Base-by-base conservation (phyloP, 92 coral and sea anemone genomes). In the Parazoanthus swiftii region DNA sequence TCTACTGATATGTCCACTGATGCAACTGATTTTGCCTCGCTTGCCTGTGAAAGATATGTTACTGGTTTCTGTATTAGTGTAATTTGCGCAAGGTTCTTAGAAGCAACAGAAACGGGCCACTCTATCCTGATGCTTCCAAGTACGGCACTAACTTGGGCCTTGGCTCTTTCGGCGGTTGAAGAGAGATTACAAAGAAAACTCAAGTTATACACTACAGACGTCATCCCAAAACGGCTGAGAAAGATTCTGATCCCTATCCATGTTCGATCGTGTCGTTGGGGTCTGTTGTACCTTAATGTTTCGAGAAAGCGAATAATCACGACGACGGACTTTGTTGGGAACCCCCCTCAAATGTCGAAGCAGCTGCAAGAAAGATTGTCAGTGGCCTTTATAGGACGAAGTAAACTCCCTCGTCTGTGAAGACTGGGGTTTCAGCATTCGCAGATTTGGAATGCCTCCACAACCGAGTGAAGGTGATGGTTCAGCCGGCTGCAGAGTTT, bases 311-410 rank as follows among this genome's bases (percentile, higher is more conserved):
- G 23, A 39, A 5, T 86, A 20, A 38, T 15, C 50, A 86, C 33
- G 89, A 86, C 70, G 89, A 76, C 50, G 84, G 89, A 21, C 83
- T 56, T 48, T 42, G 15, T 25, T 82, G 89, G 89, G 73, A 67
- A 46, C 81, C 89, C 29, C 86, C 86, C 66, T 1, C 20, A 18
- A 23, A 72, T 20, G 8, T 43, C 23, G 58, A 3, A 18, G n/a
- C n/a, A 7, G 71, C 63, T 65, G 75, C 86, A 5, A 59, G 43
- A 81, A 82, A 16, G 35, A 43, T 82, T 18, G 16, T 67, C 42
- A 8, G 20, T 29, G 6, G 76, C 50, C 74, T 65, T 15, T 3
- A 35, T 15, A 65, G 18, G 46, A 73, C 15, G 10, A 76, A 13
- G 50, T 81, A 13, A n/a, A 56, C 18, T 44, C 65, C 29, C 51